Conservation (phyloP, 2,113 vertebrate genomes). For the Semicossyphus pulcher region DNA sequence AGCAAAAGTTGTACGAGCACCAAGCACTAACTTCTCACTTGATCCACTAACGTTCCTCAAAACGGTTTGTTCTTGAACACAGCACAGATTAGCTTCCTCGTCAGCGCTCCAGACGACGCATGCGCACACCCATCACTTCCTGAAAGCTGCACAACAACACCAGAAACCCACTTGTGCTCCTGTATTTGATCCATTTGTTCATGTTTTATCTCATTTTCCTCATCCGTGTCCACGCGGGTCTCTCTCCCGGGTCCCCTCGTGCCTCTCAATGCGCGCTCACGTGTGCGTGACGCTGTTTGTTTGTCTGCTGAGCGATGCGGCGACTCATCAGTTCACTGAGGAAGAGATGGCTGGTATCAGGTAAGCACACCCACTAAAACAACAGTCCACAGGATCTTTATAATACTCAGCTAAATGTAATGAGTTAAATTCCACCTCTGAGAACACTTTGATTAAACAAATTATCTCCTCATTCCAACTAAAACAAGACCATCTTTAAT, state of each 20-base stretch:
- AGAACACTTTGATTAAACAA: too few species aligned
- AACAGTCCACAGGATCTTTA: too few species aligned
- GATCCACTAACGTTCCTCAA: background rate
- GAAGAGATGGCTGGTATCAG: constrained; percentile 62
- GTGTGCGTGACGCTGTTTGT: constrained; percentile 30
- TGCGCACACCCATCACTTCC: constrained; percentile 35
- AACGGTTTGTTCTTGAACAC: constrained; percentile 2
- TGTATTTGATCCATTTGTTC: fast-evolving
- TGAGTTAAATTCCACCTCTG: too few species aligned
- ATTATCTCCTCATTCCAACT: too few species aligned
- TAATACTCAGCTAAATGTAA: too few species aligned
- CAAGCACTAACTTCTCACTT: too few species aligned
- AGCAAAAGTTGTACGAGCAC: too few species aligned
- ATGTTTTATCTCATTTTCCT: background rate
- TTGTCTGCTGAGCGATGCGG: constrained; percentile 39
- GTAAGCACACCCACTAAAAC: constrained; percentile 18
- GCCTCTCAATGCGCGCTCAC: constrained; percentile 46
- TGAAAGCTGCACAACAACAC: constrained; percentile 8
- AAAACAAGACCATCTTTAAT: too few species aligned
- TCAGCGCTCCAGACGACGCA: constrained; percentile 33
- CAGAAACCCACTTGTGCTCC: background rate
- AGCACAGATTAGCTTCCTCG: background rate
- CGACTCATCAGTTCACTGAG: constrained; percentile 58
- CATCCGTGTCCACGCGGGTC: background rate
- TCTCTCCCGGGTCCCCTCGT: background rate